Base-by-base conservation (phyloP, 2,113 vertebrate species). In the Conger conger region DNA sequence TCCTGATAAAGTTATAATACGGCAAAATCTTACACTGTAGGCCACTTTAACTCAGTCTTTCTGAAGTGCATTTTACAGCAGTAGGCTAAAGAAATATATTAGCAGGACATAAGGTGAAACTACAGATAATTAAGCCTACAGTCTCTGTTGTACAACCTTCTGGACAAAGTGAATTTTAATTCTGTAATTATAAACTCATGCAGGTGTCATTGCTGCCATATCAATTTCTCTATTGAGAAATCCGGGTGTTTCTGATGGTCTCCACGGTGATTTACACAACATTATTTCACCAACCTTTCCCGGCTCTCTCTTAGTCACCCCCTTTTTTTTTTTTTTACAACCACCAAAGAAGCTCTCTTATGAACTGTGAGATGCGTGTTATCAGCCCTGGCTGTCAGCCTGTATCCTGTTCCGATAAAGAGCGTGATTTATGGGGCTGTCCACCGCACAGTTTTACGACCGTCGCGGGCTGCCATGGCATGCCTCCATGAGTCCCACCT, bases 271-370 rank as follows among this genome's bases (percentile, higher is more conserved):
- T 86, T 83, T 80, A 76, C 37, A 30, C 15, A 16, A 38, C 23
- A 35, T 33, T 16, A 60, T 16, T 15, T 54, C n/a, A 45, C 73
- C 17, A 81, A 37, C 11, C 20, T 60, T 16, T 35, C 45, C 68
- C 8, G 81, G 76, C 45, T 73, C n/a, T 18, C 76, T 42, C 45
- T 54, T 27, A 30, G n/a, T 81, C 20, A 11, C 63, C 60, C 33
- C 30, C 20, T 76, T 63, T 27, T 57, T 63, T 68, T 73, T 38
- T 23, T 38, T 68, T 82, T 37, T 0, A 1, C 68, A 38, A 83
- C 81, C 81, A 1, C 80, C 0, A 81, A 42, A 84, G 86, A 35
- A 76, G 83, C 80, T 63, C 76, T 79, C 82, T 85, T 30, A 83
- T 15, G 82, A 84, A 20, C 86, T 23, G 50, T 0, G 54, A 77